These are phyloP conservation scores for Pseudomyrmex dendroicus DNA, from an alignment of 1,140 invertebrate genomes.

Conservation along the genomic window DNA sequence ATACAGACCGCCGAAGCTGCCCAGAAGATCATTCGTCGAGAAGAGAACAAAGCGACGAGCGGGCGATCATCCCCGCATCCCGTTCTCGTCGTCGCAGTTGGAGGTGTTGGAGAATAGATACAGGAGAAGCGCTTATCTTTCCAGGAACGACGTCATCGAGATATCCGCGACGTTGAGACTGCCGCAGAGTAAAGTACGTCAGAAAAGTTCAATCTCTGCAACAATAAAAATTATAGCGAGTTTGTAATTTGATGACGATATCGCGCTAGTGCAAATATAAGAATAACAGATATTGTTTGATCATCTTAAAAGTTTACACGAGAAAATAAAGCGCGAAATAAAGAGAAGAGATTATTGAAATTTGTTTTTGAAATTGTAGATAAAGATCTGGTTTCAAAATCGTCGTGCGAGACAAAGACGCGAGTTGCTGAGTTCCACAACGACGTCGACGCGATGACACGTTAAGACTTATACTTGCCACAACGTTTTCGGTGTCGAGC, in stretches of 20 bases:
- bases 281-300: too few species aligned
- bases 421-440: conserved; percentile 27
- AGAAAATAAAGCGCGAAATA: background rate
- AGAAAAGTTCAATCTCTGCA: background rate
- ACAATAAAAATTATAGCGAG: too few species aligned
- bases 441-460: background rate
- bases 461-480: too few species aligned
- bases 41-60: conserved; percentile 83
- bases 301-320: too few species aligned
- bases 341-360: background rate
- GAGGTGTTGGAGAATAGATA: conserved; percentile 87
- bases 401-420: conserved; percentile 45
- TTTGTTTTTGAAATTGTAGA: background rate
- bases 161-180: conserved; percentile 86
- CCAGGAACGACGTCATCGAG: conserved; percentile 86
- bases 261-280: too few species aligned
- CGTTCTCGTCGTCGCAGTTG: conserved; percentile 87
- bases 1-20: conserved; percentile 90
- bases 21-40: conserved; percentile 86
- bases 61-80: conserved; percentile 88
- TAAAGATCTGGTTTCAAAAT: conserved; percentile 59
- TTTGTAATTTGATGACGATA: too few species aligned
- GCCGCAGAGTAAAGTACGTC: conserved; percentile 87
- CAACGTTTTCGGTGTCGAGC: too few species aligned
- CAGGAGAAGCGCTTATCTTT: conserved; percentile 86